A percentile compares a stretch with the other conserved stretches of the same genome.
phyloP scores from a whole-genome alignment of 2,797 vertebrate genomes.

The Delichon dasypus region DNA sequence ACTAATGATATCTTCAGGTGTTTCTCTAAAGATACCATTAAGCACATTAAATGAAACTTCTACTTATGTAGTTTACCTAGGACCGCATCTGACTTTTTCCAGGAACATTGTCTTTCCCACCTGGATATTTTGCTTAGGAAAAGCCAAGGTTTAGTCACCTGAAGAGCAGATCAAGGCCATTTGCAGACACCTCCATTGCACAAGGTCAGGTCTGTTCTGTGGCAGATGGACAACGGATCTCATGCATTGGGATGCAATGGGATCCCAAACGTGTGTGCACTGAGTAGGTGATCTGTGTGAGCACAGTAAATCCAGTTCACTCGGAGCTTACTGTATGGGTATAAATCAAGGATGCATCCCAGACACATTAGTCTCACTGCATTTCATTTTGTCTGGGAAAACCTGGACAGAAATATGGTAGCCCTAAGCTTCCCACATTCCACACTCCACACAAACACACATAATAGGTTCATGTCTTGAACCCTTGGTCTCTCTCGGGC shows the following conservation, averaged over 20 bases:
- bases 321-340: background rate
- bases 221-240: background rate
- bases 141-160: background rate
- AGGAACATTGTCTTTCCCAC: background rate
- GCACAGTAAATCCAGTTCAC: slow-evolving; percentile 4
- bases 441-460: slow-evolving; percentile 35
- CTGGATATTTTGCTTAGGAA: background rate
- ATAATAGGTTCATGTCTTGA: slow-evolving; percentile 44
- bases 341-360: slow-evolving; percentile 65
- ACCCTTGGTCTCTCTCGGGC: slow-evolving; percentile 27
- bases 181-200: background rate
- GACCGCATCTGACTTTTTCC: background rate
- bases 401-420: slow-evolving; percentile 66
- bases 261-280: background rate
- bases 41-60: background rate
- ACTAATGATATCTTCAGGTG: background rate
- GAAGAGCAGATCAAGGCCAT: background rate
- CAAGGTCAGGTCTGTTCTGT: background rate
- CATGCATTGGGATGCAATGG: background rate
- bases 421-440: slow-evolving; percentile 63
- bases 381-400: slow-evolving; percentile 66
- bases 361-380: slow-evolving; percentile 67
- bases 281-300: slow-evolving; percentile 1
- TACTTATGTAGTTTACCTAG: background rate
- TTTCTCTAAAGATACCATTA: background rate